Conservation (phyloP, 1,140 invertebrate species). For the Choristoneura fumiferana region DNA sequence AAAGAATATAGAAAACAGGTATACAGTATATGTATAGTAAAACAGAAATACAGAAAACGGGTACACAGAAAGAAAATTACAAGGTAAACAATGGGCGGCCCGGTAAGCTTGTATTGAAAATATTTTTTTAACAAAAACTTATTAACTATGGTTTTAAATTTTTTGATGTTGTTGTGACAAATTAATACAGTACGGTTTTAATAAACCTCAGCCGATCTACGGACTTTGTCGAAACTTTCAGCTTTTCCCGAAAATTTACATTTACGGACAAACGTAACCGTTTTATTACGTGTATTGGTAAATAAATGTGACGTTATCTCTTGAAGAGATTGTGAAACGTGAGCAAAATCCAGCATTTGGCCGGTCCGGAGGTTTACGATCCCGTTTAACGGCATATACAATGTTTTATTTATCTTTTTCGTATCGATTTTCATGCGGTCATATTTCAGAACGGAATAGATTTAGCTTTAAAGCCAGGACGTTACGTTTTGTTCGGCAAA, state of each 20-base stretch:
- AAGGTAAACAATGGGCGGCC: too few species aligned
- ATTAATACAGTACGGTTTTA: too few species aligned
- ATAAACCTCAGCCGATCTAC: too few species aligned
- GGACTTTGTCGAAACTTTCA: too few species aligned
- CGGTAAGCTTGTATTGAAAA: too few species aligned
- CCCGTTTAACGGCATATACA: constrained; percentile 43
- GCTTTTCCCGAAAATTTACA: not conserved
- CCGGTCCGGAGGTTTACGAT: not conserved
- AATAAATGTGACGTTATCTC: constrained; percentile 38
- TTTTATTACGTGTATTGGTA: constrained; percentile 24
- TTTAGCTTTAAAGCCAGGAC: constrained; percentile 23
- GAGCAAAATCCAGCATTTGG: constrained; percentile 13
- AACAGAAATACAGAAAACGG: too few species aligned
- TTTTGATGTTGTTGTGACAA: too few species aligned
- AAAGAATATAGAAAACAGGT: too few species aligned
- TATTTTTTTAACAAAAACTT: too few species aligned
- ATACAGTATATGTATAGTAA: too few species aligned
- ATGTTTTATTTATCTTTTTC: constrained; percentile 46
- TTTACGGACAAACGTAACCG: not conserved
- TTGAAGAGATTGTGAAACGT: constrained; percentile 39
- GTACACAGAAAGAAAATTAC: too few species aligned
- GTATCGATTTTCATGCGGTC: constrained; percentile 44
- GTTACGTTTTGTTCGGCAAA: constrained; percentile 29
- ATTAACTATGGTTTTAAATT: too few species aligned
- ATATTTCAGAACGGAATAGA: constrained; percentile 25